Conservation (phyloP, 2,113 vertebrate species). For the Mesembrinibis cayennensis region DNA sequence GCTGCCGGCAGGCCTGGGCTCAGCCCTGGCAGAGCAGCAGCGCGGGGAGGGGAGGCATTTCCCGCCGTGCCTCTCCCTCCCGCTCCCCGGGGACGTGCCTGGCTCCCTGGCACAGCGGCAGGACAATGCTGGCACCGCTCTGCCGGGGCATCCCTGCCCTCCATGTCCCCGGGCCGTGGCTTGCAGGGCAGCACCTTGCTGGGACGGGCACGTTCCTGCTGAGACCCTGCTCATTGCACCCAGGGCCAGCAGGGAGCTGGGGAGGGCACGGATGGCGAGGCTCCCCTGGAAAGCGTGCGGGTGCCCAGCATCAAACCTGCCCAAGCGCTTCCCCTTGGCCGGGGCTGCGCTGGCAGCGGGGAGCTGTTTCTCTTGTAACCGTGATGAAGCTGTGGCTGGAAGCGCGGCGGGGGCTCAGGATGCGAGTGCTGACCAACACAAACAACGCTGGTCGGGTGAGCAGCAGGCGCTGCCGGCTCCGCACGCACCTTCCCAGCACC, state of each 20-base stretch:
- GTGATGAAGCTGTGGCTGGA: neutral
- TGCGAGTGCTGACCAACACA: neutral
- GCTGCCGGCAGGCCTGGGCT: neutral
- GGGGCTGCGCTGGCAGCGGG: neutral
- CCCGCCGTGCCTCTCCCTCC: neutral
- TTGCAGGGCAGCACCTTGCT: neutral
- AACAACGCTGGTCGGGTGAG: neutral
- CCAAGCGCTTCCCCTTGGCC: neutral
- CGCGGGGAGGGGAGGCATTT: neutral
- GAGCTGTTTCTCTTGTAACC: neutral
- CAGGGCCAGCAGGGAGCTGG: neutral
- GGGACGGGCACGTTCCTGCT: accelerated
- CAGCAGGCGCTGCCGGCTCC: neutral
- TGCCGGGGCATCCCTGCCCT: neutral
- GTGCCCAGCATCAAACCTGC: neutral
- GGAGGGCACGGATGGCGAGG: neutral
- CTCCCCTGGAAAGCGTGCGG: accelerated
- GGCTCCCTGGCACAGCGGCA: neutral
- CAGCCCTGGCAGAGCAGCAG: neutral
- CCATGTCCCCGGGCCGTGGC: accelerated
- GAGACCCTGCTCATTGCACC: neutral
- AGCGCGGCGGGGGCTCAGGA: neutral
- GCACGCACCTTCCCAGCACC: neutral
- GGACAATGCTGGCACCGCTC: neutral
- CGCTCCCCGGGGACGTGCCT: neutral